Evolutionary conservation across 2,797 vertebrate species (phyloP).

Genomic region (Hoplostethus atlanticus): DNA sequence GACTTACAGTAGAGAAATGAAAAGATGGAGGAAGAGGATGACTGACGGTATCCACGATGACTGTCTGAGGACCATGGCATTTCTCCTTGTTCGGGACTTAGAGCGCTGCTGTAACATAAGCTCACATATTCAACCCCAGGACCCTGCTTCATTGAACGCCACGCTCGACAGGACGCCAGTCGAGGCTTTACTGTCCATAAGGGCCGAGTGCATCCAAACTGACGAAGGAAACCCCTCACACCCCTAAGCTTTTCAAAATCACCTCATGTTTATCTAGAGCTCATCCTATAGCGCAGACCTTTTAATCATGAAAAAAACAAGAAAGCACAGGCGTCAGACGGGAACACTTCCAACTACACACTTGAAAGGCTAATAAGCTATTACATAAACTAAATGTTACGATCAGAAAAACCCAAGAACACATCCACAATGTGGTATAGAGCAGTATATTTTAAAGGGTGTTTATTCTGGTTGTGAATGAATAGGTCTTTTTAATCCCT

Average conservation of each 20-base stretch:
- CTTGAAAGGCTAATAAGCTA: not conserved
- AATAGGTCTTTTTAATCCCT: not conserved
- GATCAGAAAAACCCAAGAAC: not conserved
- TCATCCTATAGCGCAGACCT: not conserved
- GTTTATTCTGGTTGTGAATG: not conserved
- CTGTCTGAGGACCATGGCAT: conserved; percentile 10
- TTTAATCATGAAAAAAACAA: not conserved
- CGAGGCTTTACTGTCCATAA: too few species aligned
- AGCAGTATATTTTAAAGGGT: not conserved
- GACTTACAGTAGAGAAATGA: conserved; percentile 4
- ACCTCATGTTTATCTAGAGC: not conserved
- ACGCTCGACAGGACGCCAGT: too few species aligned
- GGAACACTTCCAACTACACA: not conserved
- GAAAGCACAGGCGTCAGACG: not conserved
- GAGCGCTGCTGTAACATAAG: conserved; percentile 40
- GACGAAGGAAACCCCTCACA: not conserved
- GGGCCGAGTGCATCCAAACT: too few species aligned
- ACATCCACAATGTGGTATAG: not conserved
- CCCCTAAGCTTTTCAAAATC: not conserved
- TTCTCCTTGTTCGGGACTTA: not conserved
- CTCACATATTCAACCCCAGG: not conserved
- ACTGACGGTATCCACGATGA: not conserved
- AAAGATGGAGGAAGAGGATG: not conserved
- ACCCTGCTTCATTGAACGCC: not conserved
- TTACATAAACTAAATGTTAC: not conserved